phyloP scores from a whole-genome alignment of 2,888 invertebrate species.

The Yponomeuta evonymella region DNA sequence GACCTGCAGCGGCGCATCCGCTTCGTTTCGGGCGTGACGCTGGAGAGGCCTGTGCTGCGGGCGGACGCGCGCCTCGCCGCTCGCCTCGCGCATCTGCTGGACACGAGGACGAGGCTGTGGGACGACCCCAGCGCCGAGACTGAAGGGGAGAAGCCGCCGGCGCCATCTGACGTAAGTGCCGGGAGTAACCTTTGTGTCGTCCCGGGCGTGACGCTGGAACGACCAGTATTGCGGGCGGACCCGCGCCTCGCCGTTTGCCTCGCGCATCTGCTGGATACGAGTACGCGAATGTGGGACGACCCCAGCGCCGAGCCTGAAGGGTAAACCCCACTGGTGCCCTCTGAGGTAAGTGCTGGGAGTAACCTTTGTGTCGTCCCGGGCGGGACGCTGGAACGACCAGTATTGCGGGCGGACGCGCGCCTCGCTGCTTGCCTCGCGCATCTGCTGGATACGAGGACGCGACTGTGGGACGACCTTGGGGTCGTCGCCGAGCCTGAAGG shows the following conservation, averaged over 20 bases:
- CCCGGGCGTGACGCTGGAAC: conserved; percentile 92
- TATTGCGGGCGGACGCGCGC: conserved; percentile 85
- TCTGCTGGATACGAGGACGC: not conserved
- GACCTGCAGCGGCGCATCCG: conserved; percentile 96
- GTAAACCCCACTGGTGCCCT: not conserved
- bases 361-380: conserved; percentile 56
- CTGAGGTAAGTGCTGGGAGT: not conserved
- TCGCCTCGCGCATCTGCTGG: conserved; percentile 92
- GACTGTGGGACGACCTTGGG: not conserved
- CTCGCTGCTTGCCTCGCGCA: conserved; percentile 56
- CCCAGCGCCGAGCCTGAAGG: not conserved
- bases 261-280: not conserved
- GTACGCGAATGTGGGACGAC: not conserved
- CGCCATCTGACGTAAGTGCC: not conserved
- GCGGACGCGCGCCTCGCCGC: conserved; percentile 96
- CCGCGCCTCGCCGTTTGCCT: conserved; percentile 56
- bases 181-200: conserved; percentile 49
- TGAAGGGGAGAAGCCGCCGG: not conserved
- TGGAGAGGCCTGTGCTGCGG: conserved; percentile 90
- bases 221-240: conserved; percentile 91
- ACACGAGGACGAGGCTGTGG: conserved; percentile 90
- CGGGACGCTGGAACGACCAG: conserved; percentile 90
- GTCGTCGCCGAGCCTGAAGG: not conserved
- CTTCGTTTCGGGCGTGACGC: conserved; percentile 91
- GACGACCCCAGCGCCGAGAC: conserved; percentile 17